Evolutionary conservation across 2,113 vertebrate species (phyloP), one percentile per base, ranked within the genome.

Genomic region (Datnioides undecimradiatus): DNA sequence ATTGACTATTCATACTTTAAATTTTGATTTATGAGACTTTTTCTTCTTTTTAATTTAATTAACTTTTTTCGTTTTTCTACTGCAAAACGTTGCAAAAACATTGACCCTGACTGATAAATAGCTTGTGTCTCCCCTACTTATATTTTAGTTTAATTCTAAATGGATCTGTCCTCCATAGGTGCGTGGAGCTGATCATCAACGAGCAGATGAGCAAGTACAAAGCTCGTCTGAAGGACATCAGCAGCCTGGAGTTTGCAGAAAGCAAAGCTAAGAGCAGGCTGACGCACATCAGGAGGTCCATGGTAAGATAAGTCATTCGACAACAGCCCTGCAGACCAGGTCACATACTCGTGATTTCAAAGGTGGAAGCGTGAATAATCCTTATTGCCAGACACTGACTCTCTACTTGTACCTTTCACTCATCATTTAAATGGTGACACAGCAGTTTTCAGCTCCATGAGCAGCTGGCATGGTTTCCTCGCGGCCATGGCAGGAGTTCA

Each of bases 131-230:
- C 0, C 46, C 23, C 27, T 17, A 23, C 29, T 17, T 8, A 1
- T 12, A 6, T 52, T 60, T 2, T 11, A 25, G 3, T 27, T 46
- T 2, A 33, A 2, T n/a, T 55, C n/a, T 62, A 16, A 60, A 41
- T 23, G 3, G 3, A 8, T 60, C 14, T 73, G 1, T 59, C 9
- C 19, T 78, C 38, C 72, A 10, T 16, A 99, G 98, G 57, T 99
- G 98, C 9, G 96, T 99, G 73, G 98, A 99, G 85, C 92, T 99
- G 87, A 96, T 99, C 68, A 95, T 99, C 89, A 91, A 96, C 0
- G 97, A 99, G 92, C 98, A 99, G 91, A 98, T 99, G 97, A 97
- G 96, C 93, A 99, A 99, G 87, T 99, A 99, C 87, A 97, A 93
- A 85, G 97, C 98, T 88, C 95, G 97, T 43, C 95, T 99, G 67